Percentiles rank a stretch among this genome's conserved stretches.
phyloP scores from a whole-genome alignment of 2,797 vertebrate genomes.

The Gallirallus australis region DNA sequence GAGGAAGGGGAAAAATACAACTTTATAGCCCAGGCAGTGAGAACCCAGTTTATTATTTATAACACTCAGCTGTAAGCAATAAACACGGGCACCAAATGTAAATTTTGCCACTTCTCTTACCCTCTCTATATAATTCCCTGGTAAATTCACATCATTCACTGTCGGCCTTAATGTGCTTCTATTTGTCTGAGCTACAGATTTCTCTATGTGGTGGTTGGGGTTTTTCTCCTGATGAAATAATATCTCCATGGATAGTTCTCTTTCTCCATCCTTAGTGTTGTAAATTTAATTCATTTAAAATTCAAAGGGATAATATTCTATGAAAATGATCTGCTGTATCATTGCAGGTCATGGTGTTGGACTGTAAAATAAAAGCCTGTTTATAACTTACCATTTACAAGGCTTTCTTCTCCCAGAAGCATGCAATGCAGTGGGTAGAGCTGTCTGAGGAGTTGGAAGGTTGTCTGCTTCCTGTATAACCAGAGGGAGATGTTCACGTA shows the following conservation, averaged over 20 bases:
- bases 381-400: not conserved
- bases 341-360: conserved; percentile 27
- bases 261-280: conserved; percentile 9
- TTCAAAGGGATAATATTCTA: conserved; percentile 47
- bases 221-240: conserved; percentile 37
- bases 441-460: not conserved
- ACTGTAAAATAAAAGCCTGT: conserved; percentile 41
- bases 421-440: not conserved
- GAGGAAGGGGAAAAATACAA: not conserved
- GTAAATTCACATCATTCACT: conserved; percentile 63
- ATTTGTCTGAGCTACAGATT: conserved; percentile 54
- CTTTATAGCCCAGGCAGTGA: conserved; percentile 1
- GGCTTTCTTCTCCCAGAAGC: not conserved
- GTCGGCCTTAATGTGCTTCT: conserved; percentile 51
- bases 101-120: conserved; percentile 65
- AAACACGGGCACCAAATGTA: conserved; percentile 66
- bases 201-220: not conserved
- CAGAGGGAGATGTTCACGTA: not conserved
- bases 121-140: conserved; percentile 55
- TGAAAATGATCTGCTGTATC: conserved; percentile 31
- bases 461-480: not conserved
- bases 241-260: not conserved
- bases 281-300: conserved; percentile 61
- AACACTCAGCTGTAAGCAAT: conserved; percentile 66
- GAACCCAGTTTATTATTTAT: conserved; percentile 62